Base-by-base conservation (phyloP, 2,888 invertebrate genomes). In the Torymus aiolomorphi region DNA sequence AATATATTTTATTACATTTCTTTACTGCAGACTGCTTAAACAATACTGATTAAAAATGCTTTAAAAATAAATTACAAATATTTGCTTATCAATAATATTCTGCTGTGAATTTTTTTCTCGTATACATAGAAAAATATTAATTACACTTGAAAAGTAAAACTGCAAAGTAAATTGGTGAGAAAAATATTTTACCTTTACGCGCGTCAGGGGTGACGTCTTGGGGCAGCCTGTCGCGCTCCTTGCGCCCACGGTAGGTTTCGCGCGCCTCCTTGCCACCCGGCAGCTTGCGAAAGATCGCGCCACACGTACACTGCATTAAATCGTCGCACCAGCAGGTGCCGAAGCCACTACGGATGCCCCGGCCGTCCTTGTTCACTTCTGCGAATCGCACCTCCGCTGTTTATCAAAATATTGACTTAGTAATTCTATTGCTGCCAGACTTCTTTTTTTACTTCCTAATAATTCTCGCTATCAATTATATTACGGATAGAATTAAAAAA, bases 311-410 rank as follows among this genome's bases (percentile, higher is more conserved):
- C 54, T 89, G 88, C 61, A 88, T 88, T 59, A 87, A 78, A 49
- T 90, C 87, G 80, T 90, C 88, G 85, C 93, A 93, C 13, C 89
- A 89, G 83, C 93, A 93, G 24, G 91, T 90, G 0, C 92, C 93
- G 51, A 88, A 84, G 1, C 92, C 92, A 71, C 87, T 87, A 14
- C 90, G 89, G 74, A 93, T 92, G 2, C 93, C 93, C 14, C 90
- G 87, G 0, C 89, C 90, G 8, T 90, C 89, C 77, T 85, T 88
- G 85, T 92, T 91, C 83, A 88, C 84, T 82, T 89, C 87, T 10
- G 89, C 91, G 82, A 91, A 90, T 31, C 85, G 84, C 51, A 88
- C 87, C 66, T 89, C 89, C 71, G 87, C 91, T 91, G 86, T 66
- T 85, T 84, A 67, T 3, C 65, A 56, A 20, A 24, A 24, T 12